These are phyloP conservation scores for Noctilio leporinus DNA, from an alignment of 2,113 vertebrate genomes.

Conservation along the genomic window DNA sequence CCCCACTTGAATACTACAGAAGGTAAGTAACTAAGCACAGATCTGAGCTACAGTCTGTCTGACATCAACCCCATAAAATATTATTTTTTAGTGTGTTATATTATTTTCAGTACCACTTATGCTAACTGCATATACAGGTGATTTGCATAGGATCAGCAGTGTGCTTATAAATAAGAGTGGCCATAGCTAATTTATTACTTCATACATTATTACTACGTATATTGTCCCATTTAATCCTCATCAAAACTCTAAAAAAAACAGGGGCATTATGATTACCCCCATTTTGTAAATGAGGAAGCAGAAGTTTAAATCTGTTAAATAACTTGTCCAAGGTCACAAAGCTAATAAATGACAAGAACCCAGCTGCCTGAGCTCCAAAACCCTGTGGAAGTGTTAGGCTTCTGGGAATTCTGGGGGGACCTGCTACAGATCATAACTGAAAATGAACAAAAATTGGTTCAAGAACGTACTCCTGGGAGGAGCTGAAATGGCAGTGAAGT, in stretches of 20 bases:
- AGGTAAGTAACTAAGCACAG: not conserved
- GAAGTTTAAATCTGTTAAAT: not conserved
- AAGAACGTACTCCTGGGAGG: not conserved
- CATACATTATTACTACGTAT: not conserved
- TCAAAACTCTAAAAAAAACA: not conserved
- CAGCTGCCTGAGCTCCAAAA: not conserved
- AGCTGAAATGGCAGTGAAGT: not conserved
- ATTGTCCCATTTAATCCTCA: not conserved
- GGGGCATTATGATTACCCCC: not conserved
- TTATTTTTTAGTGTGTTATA: not conserved
- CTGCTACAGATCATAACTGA: not conserved
- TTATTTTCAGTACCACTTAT: not conserved
- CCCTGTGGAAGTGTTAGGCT: not conserved
- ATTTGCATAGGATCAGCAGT: not conserved
- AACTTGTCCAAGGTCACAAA: not conserved
- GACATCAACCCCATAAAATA: not conserved
- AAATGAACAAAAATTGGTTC: not conserved
- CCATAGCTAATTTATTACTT: not conserved
- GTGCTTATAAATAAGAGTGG: not conserved
- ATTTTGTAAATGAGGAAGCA: not conserved
- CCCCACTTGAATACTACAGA: not conserved
- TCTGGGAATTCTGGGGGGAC: fast-evolving
- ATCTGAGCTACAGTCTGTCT: not conserved
- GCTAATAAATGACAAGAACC: not conserved
- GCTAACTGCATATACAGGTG: not conserved